Conservation (phyloP, 2,888 invertebrate genomes). For the Mystacides longicornis region DNA sequence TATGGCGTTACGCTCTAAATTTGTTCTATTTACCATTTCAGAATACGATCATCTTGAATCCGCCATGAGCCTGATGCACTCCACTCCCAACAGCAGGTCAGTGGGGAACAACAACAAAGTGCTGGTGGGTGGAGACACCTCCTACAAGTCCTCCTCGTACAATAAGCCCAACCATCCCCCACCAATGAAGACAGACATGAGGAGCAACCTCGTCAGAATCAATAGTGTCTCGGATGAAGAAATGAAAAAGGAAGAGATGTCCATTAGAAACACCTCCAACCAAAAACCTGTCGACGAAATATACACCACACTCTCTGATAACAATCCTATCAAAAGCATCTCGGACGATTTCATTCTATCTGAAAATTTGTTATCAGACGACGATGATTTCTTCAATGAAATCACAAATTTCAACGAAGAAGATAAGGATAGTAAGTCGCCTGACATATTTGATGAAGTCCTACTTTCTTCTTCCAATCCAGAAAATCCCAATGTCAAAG, state of each 20-base stretch:
- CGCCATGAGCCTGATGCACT: constrained; percentile 19
- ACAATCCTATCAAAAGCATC: neutral
- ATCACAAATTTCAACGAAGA: neutral
- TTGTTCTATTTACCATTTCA: constrained; percentile 10
- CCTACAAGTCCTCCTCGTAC: neutral
- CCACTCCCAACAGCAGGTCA: constrained; percentile 14
- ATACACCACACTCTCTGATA: neutral
- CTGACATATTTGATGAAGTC: neutral
- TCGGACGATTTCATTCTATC: neutral
- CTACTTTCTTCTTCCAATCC: constrained; percentile 5
- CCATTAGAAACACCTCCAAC: neutral
- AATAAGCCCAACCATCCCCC: neutral
- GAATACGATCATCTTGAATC: constrained; percentile 18
- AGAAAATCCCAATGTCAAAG: constrained; percentile 3
- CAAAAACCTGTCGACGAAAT: neutral
- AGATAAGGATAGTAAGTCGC: neutral
- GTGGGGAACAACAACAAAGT: constrained; percentile 21
- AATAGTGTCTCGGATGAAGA: constrained; percentile 10
- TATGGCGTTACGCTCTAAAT: no score
- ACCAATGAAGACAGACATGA: neutral
- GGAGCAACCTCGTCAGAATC: constrained; percentile 18
- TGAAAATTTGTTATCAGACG: constrained; percentile 8
- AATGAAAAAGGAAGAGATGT: constrained; percentile 5
- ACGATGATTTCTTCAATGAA: neutral
- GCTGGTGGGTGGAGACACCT: constrained; percentile 15